Evolutionary conservation across 1,140 invertebrate species (phyloP), one percentile per base, ranked within the genome.

Genomic region (Leucophenga varia): DNA sequence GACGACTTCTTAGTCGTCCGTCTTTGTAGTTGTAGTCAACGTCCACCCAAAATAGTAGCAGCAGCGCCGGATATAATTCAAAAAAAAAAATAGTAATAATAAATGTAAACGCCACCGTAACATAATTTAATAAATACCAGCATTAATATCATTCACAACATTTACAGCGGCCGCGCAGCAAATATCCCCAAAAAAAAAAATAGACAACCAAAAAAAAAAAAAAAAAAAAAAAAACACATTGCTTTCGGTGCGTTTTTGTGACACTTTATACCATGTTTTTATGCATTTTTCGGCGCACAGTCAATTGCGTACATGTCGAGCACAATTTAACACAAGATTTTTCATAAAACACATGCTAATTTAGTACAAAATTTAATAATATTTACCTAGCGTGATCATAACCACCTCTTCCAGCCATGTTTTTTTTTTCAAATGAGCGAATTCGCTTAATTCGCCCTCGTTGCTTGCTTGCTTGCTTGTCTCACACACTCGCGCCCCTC

Each of bases 311-410:
- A 36, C 17, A 13, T 7, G 13, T 7, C 13, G 32, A 40, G 31
- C 38, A 36, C 32, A 64, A 30, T 51, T 46, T 41, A 38, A 45
- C 52, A 48, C 40, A 25, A 16, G 53, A 55, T 57, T 54, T 55
- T 57, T 61, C 52, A 57, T 58, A 68, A 63, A 68, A 65, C 64
- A 64, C 64, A 59, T 67, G 64, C 64, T 43, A 49, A 50, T 60
- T 58, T n/a, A 37, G 39, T 49, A 43, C 59, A 25, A 57, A 63
- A 67, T 59, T 61, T 70, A 54, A 57, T 67, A 71, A 73, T 73
- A 74, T 74, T 74, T 74, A 74, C 71, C 71, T 74, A 73, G 71
- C 61, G 61, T 74, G 70, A 69, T 73, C 71, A 69, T 69, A 71
- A 69, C 70, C 70, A 70, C 63, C 70, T 74, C 71, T 74, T 71